Evolutionary conservation across 2,113 vertebrate species (phyloP), one percentile per base, ranked within the genome.

Genomic region (Scomber scombrus): DNA sequence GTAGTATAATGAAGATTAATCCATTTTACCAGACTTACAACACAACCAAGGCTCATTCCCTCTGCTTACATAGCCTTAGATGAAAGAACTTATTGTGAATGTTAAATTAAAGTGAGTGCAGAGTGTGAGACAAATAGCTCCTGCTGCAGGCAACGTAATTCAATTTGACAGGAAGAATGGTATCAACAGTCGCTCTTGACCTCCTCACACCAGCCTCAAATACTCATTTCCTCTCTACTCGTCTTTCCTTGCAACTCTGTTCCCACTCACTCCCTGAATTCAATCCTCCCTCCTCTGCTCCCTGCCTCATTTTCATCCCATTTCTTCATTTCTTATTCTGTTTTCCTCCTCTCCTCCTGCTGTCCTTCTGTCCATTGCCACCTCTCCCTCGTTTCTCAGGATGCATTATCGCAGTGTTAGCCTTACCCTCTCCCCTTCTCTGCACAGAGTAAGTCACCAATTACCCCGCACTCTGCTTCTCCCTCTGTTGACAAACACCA

Each of bases 401-500:
- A 80, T 63, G 56, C 56, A 84, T 71, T 52, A 76, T 77, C 49
- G 26, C 73, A 23, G 45, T 34, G 54, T 71, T 81, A 52, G 46
- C 81, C 85, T 78, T 72, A 64, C 82, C 15, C 71, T 62, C 82
- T 72, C 47, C 72, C 60, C 68, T 74, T 61, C 47, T 56, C 51
- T 45, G 85, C 75, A 80, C 74, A 7, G 70, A 85, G 75, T 86
- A 85, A 91, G 89, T 92, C 86, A 58, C 93, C 92, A 95, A 95
- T 95, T 95, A 95, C 86, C 86, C 81, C 76, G 50, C 52, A 47
- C 75, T 85, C 75, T 76, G 88, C 91, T 90, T 88, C 75, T 86
- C 61, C 78, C 79, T 91, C 84, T 92, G 90, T 91, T 93, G 92
- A 94, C 91, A 90, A 91, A 93, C 62, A 51, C 67, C 15, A 40